Percentiles rank a stretch among this genome's conserved stretches.
These are phyloP conservation scores for Lamprologus lemairii DNA, from an alignment of 2,113 vertebrate species.

Conservation along the genomic window DNA sequence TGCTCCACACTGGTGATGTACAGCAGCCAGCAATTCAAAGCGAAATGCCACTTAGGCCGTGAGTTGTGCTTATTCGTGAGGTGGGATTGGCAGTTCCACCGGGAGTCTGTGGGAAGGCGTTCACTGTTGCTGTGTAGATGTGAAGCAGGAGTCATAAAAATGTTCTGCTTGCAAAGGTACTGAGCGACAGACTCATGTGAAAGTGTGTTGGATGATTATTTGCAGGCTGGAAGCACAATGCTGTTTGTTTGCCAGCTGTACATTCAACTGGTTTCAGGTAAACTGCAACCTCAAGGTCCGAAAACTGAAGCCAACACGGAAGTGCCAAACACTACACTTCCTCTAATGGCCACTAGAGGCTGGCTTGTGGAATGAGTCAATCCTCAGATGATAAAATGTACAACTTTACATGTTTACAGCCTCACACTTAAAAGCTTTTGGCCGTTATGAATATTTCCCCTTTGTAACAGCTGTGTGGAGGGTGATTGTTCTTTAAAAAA, in stretches of 20 bases:
- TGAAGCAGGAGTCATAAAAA: background rate
- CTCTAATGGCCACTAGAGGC: background rate
- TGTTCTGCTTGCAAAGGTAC: background rate
- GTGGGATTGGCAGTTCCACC: background rate
- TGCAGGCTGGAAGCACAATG: background rate
- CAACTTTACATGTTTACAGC: background rate
- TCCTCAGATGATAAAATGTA: background rate
- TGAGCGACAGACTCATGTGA: background rate
- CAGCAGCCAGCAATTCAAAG: slow-evolving; percentile 1
- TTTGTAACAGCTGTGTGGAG: background rate
- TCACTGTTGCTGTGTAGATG: background rate
- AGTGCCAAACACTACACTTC: background rate
- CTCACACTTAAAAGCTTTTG: background rate
- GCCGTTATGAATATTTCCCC: background rate
- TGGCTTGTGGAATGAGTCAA: background rate
- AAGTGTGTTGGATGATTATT: background rate
- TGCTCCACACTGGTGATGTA: slow-evolving; percentile 30
- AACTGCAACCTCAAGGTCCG: background rate
- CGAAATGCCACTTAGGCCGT: slow-evolving; percentile 9
- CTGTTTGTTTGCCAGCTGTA: background rate
- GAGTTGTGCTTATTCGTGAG: background rate
- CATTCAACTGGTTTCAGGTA: background rate
- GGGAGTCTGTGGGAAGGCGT: background rate
- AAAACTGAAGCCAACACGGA: background rate
- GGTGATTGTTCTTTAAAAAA: background rate